Evolutionary conservation across 2,888 invertebrate species (phyloP).

Genomic region (Nineta flava): DNA sequence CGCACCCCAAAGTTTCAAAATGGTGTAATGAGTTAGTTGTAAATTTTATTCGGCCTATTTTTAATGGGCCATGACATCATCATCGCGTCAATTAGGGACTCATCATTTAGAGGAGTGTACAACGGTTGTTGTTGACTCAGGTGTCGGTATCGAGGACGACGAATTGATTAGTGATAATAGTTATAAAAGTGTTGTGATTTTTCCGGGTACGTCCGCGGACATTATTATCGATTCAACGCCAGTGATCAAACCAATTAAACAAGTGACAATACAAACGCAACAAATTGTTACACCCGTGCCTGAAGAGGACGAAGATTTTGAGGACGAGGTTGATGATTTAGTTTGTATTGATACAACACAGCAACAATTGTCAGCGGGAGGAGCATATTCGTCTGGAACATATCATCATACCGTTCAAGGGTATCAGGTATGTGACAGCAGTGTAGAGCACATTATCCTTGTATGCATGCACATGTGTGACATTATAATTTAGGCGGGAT

Average conservation of each 20-base stretch:
- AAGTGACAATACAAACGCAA: not conserved
- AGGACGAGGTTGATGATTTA: not conserved
- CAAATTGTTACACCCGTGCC: not conserved
- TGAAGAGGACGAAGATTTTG: not conserved
- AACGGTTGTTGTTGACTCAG: not conserved
- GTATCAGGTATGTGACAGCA: not conserved
- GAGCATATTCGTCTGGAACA: not conserved
- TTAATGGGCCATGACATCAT: slow-evolving; percentile 5
- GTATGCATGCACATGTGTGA: no score
- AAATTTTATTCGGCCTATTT: not conserved
- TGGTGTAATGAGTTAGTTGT: no score
- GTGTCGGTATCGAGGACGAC: not conserved
- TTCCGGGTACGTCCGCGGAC: not conserved
- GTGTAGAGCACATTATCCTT: no score
- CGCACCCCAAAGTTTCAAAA: no score
- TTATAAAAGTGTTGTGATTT: not conserved
- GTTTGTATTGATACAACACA: not conserved
- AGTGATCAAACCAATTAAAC: not conserved
- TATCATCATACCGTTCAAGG: not conserved
- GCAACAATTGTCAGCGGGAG: not conserved
- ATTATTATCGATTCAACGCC: not conserved
- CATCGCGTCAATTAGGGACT: slow-evolving; percentile 5
- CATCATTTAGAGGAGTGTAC: not conserved
- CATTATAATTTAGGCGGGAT: no score
- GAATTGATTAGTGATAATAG: not conserved